Conservation (phyloP, 2,113 vertebrate species). For the Mionectes macconnelli region DNA sequence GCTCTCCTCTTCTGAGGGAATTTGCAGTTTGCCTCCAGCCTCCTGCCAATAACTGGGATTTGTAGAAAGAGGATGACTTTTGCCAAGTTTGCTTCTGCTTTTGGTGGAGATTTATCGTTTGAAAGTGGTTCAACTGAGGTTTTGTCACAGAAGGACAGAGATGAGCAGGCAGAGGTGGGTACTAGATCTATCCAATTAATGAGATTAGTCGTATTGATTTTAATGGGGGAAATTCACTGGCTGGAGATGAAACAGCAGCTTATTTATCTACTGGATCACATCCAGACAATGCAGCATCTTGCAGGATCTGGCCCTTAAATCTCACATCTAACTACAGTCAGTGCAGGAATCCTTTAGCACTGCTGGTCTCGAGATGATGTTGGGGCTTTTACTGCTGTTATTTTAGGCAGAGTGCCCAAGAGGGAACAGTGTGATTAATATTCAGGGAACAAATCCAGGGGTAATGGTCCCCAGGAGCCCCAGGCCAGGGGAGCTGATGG, state of each 20-base stretch:
- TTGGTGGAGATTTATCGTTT: background rate
- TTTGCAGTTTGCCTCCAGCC: background rate
- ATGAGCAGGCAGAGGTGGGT: background rate
- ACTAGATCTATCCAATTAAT: background rate
- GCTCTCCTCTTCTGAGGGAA: background rate
- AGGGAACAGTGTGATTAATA: background rate
- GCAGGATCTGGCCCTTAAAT: background rate
- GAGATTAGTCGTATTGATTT: background rate
- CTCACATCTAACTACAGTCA: background rate
- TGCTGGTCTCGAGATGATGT: background rate
- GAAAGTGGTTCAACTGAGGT: background rate
- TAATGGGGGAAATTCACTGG: background rate
- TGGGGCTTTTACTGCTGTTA: background rate
- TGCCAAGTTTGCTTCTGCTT: background rate
- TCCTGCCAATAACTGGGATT: background rate
- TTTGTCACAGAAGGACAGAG: background rate
- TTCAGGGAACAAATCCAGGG: conserved; percentile 4
- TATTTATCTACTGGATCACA: background rate
- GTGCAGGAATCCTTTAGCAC: background rate
- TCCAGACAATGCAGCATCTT: background rate
- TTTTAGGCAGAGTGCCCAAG: background rate
- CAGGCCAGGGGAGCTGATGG: background rate
- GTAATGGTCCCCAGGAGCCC: background rate
- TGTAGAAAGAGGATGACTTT: background rate
- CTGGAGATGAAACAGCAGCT: background rate